Base-by-base conservation (phyloP, 2,113 vertebrate genomes). In the Coptodon rendalli region DNA sequence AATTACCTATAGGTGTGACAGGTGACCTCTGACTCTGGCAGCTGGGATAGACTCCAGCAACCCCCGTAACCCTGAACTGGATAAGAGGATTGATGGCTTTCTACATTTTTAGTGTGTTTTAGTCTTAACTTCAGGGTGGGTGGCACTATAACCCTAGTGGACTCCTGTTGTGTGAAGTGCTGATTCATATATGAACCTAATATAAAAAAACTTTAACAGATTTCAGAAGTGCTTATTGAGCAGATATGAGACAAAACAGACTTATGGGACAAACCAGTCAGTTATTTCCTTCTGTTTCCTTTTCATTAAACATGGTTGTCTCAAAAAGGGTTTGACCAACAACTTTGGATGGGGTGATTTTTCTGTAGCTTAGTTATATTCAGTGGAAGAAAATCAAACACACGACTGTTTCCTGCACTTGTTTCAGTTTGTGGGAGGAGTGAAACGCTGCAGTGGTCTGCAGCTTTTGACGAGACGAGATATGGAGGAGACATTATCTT, bases 11-110 rank as follows among this genome's bases (percentile, higher is more conserved):
- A 7, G 53, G 53, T 56, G 53, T 56, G 53, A 56, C 53, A 4
- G 22, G 6, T 54, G 53, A 54, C n/a, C 10, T 12, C 53, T 31
- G 31, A 31, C 31, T 31, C 31, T 54, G 53, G 53, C n/a, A 24
- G 53, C 53, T 54, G 53, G 53, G n/a, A 54, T 54, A 54, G 3
- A 56, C 53, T 56, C 53, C 22, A 4, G 53, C 11, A 56, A 24
- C 22, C 53, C 53, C 53, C 0, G 0, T 54, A 54, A 54, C 3
- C 53, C 53, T 24, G 11, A 0, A 56, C 22, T 24, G 0, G 53
- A 56, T 3, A 56, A 56, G 22, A 24, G n/a, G 53, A 24, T 24
- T 22, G 12, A 24, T 56, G 6, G 2, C 53, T 56, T 56, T 24
- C 53, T 56, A 56, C 53, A 24, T 56, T 56, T 56, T 7, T 24